These are phyloP conservation scores for Aphis craccivora DNA, from an alignment of 1,140 invertebrate genomes.

Conservation along the genomic window DNA sequence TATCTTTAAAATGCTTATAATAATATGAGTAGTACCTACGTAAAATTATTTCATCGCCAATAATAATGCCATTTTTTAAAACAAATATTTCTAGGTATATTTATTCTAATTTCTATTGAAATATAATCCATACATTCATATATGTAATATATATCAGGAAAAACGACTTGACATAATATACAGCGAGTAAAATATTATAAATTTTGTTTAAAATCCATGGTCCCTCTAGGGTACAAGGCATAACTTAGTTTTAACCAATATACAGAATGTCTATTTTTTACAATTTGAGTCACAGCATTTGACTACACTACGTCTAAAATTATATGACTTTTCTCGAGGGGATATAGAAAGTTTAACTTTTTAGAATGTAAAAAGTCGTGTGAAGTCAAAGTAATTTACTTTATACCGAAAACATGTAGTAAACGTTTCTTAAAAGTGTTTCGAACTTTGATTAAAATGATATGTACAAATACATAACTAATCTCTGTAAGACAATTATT, in stretches of 20 bases:
- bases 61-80: background rate
- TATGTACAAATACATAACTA: background rate
- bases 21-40: too few species aligned
- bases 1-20: background rate
- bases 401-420: background rate
- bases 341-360: background rate
- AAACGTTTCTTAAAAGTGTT: slow-evolving; percentile 21
- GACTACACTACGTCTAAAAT: background rate
- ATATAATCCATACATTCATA: background rate
- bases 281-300: background rate
- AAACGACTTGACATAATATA: background rate
- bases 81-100: background rate
- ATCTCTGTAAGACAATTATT: background rate
- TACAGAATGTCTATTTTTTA: background rate
- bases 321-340: background rate
- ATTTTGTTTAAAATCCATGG: background rate
- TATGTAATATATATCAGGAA: background rate
- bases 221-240: background rate
- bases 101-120: background rate
- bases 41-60: background rate
- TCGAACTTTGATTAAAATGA: slow-evolving; percentile 26
- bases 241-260: background rate
- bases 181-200: background rate
- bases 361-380: slow-evolving; percentile 34
- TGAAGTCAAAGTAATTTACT: slow-evolving; percentile 23